phyloP scores from a whole-genome alignment of 2,797 vertebrate species.

The Phataginus tricuspis region DNA sequence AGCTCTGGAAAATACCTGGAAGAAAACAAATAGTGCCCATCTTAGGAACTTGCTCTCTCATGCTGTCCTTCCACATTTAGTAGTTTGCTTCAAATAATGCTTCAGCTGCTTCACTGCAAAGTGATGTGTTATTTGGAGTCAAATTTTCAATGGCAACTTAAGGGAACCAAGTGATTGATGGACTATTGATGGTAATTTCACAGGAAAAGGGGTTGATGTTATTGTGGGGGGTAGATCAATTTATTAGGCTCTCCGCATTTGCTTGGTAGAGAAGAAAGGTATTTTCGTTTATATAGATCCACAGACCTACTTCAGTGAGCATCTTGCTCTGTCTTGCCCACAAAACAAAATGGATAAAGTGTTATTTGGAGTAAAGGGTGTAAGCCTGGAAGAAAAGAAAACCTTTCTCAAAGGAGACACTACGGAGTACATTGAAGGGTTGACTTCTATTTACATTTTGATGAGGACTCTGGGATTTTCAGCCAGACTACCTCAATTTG shows the following conservation, averaged over 20 bases:
- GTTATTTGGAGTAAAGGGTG: constrained; percentile 21
- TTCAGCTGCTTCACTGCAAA: background rate
- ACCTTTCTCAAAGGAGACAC: background rate
- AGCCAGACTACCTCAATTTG: background rate
- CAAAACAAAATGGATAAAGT: background rate
- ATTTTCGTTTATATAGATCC: background rate
- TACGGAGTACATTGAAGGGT: background rate
- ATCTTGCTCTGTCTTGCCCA: background rate
- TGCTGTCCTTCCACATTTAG: background rate
- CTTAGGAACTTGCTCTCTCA: background rate
- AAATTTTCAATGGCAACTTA: background rate
- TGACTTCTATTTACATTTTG: constrained; percentile 38
- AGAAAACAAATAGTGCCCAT: background rate
- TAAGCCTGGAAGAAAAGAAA: background rate
- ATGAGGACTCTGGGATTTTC: constrained; percentile 32
- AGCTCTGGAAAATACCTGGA: background rate
- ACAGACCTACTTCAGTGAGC: background rate
- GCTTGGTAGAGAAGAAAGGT: background rate
- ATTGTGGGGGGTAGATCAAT: background rate
- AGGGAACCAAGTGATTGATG: background rate
- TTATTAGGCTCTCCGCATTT: background rate
- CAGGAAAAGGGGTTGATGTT: background rate
- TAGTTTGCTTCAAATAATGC: background rate
- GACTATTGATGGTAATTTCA: background rate
- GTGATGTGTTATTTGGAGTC: background rate